Base-by-base conservation (phyloP, 1,140 invertebrate species). In the Vanessa atalanta region DNA sequence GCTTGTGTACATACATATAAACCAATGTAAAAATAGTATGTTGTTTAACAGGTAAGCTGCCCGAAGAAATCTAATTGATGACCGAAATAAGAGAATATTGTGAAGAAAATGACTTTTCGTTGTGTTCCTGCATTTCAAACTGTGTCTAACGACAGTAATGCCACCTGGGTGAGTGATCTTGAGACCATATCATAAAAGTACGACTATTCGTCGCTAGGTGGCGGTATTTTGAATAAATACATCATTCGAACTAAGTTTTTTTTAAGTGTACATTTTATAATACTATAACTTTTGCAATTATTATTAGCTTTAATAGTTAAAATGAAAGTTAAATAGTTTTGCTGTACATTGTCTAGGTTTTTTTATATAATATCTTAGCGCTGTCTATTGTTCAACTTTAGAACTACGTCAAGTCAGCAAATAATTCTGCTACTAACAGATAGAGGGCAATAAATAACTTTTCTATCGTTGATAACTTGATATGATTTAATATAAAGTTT, bases 71-170 rank as follows among this genome's bases (percentile, higher is more conserved):
- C 78, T 78, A 87, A 81, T 79, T 81, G 71, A 83, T 86, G 79
- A 83, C 75, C 82, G 73, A 82, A 77, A 71, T 82, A 81, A 78
- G 61, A 64, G 79, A 80, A 77, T 78, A 80, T 77, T 74, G 73
- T 47, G 68, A 81, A 83, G 77, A 90, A 88, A 83, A 94, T 94
- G 94, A 94, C 94, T 85, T 94, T 95, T 90, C 94, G 95, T 84
- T 95, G 95, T 93, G 94, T 95, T 77, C 95, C 95, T 80, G 93
- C 94, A 80, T 95, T 95, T 90, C 95, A 95, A 93, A 93, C 93
- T 51, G 94, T 95, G 70, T 93, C 93, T 78, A 93, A 94, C 84
- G 94, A 95, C 86, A 95, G 94, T 92, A 94, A 93, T 87, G 93
- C 94, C 83, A 94, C 94, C 78, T 95, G 95, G 95, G 95, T 95